A percentile compares a stretch with the other conserved stretches of the same genome.
These are phyloP conservation scores for Anorthoa munda DNA, from an alignment of 2,888 invertebrate genomes.

Conservation along the genomic window DNA sequence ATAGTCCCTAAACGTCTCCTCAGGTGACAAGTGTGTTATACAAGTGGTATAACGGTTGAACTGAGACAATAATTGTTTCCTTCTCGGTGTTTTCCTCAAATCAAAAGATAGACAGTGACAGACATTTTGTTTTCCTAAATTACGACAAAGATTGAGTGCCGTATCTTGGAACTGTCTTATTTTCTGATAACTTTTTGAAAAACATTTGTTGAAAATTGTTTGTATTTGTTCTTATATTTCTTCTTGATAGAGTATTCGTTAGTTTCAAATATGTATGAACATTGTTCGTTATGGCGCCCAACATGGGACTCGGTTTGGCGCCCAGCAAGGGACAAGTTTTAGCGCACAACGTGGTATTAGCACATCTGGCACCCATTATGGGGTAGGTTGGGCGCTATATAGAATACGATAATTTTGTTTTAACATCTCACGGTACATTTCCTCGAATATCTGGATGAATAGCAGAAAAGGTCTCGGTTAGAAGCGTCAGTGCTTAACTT, in stretches of 20 bases:
- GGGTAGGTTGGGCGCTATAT: conserved; percentile 1
- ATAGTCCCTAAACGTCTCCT: not conserved
- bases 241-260: not conserved
- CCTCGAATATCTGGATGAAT: not conserved
- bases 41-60: conserved; percentile 32
- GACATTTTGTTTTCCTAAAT: conserved; percentile 56
- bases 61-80: conserved; percentile 38
- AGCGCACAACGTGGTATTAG: not conserved
- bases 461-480: not conserved
- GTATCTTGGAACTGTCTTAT: conserved; percentile 35
- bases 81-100: conserved; percentile 26
- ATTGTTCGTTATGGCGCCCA: not conserved
- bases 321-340: not conserved
- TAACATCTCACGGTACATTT: not conserved
- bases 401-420: not conserved
- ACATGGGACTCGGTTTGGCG: not conserved
- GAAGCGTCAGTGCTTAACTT: not conserved
- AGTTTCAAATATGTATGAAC: not conserved
- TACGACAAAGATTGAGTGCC: conserved; percentile 56
- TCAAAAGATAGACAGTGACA: conserved; percentile 47
- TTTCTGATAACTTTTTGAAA: conserved; percentile 40
- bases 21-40: conserved; percentile 39
- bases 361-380: conserved; percentile 1
- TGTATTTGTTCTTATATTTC: conserved; percentile 9
- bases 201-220: conserved; percentile 29